Evolutionary conservation across 2,113 vertebrate genomes (phyloP), one percentile per base, ranked within the genome.

Genomic region (Psettodes erumei): DNA sequence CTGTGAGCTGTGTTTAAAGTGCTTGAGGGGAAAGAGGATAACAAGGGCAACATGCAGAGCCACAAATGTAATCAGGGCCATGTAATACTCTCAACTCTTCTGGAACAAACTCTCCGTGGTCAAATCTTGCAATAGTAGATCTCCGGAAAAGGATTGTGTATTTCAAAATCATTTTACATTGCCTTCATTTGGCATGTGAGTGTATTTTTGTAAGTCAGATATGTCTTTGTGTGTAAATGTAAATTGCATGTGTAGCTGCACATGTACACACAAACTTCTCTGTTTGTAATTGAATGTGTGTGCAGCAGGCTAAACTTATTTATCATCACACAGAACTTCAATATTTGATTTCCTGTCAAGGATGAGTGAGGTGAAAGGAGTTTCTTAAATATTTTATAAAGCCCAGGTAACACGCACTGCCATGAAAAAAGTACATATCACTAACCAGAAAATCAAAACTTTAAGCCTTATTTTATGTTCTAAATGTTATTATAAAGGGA

Each of bases 321-420:
- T 74, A 71, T 71, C 62, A 58, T 82, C 73, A 83, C 35, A 50
- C 33, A 62, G 27, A 45, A 15, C 51, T 64, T 88, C 35, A 87
- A 85, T 83, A 76, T 90, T 89, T 81, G 12, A 89, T 81, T 81
- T 76, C 71, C 50, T 55, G 66, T 42, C 63, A 51, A 74, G 80
- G 27, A 77, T 27, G 27, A 79, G 65, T 47, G 74, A 81, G 64
- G 73, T 64, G 71, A 73, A 82, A 55, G 50, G 45, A 75, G 35
- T 28, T 38, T 69, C 27, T 62, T 86, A 64, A 82, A 87, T 86
- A 83, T 88, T 86, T 86, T 19, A 88, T 90, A 71, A 55, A 68
- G 69, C 28, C 65, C 33, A 79, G 79, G 71, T 84, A 77, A 56
- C 13, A 42, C 72, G 67, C 23, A 4, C 42, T 42, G 47, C 47